Evolutionary conservation across 1,140 invertebrate genomes (phyloP), one percentile per base, ranked within the genome.

Genomic region (Drosophila sp.): DNA sequence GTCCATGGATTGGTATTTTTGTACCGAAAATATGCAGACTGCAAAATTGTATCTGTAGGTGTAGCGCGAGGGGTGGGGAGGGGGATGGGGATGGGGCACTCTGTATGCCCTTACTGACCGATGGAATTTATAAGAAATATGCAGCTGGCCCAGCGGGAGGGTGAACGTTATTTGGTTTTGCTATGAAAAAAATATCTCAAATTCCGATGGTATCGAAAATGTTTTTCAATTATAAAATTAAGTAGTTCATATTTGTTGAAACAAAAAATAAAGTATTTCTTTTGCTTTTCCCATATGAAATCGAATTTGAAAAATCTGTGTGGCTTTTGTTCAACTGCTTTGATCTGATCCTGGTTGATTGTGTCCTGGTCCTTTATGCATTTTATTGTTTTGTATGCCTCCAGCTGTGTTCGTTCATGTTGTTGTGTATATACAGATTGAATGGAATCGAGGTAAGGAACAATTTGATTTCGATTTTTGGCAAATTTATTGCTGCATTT

Each of bases 1-100:
- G 57, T 50, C 44, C 23, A 56, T 66, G 50, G 64, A 75, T 73
- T 75, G 72, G 72, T 72, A 75, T 75, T 75, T 75, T 56, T 44
- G 7, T 50, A 50, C 44, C 27, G 25, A 8, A 50, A 50, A 50
- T 50, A 50, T 50, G 7, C 44, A 27, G 23, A 27, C 23, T 50
- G 44, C 44, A 50, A 27, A 17, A 6, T 27, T 27, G 23, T 17
- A n/a, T 41, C 2, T 41, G 11, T 41, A 41, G 2, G 40, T n/a
- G 40, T n/a, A 30, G 30, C 4, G 4, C 2, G 30, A 1, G 4
- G 30, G 30, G 30, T 8, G 10, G 10, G 10, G 3, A 1, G 35
- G 35, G 11, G 10, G 35, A 38, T 1, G 10, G 3, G 3, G 10
- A 11, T 8, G 10, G 35, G 3, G 35, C 35, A 38, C 11, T 38